A percentile compares a stretch with the other conserved stretches of the same genome.
These are phyloP conservation scores for Anagrus nilaparvatae DNA, from an alignment of 1,140 invertebrate species.

Conservation along the genomic window DNA sequence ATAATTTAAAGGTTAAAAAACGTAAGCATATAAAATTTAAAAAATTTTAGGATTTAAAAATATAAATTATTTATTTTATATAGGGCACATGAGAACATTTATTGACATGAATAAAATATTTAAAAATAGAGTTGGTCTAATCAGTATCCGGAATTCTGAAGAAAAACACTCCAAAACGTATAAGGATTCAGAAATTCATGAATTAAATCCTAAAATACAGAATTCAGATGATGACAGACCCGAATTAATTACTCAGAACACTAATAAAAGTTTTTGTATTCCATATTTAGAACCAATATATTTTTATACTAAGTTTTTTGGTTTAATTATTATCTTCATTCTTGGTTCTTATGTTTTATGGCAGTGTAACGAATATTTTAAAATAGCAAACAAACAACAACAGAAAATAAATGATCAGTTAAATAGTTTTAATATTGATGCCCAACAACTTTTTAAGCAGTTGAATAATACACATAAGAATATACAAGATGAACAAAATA, in stretches of 20 bases:
- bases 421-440: background rate
- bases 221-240: background rate
- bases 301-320: slow-evolving; percentile 6
- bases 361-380: slow-evolving; percentile 3
- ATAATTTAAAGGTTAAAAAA: too few species aligned
- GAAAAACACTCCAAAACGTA: too few species aligned
- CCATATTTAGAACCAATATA: background rate
- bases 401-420: slow-evolving; percentile 1
- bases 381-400: slow-evolving; percentile 1
- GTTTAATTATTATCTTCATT: slow-evolving; percentile 1
- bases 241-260: background rate
- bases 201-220: too few species aligned
- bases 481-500: slow-evolving; percentile 2
- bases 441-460: slow-evolving; percentile 4
- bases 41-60: too few species aligned
- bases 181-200: too few species aligned
- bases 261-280: too few species aligned
- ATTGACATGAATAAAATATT: too few species aligned
- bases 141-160: too few species aligned
- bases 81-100: too few species aligned
- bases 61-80: too few species aligned
- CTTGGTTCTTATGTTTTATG: slow-evolving; percentile 1
- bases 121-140: too few species aligned
- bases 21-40: too few species aligned
- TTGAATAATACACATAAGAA: background rate